Conservation (phyloP, 2,797 vertebrate genomes). For the Echeneis naucrates region DNA sequence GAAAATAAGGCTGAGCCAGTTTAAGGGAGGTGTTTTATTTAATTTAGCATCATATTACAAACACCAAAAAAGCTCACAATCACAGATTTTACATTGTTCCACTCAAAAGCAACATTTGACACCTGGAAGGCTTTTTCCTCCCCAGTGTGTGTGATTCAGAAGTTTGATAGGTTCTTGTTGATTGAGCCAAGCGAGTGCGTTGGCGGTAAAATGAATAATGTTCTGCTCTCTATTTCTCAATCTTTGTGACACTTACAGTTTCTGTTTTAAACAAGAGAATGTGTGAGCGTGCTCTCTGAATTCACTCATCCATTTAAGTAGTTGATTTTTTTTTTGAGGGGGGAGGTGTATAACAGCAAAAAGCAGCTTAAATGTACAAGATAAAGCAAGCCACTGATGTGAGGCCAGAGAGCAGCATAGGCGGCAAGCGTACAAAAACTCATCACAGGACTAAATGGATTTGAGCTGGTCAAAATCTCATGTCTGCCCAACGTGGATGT, state of each 20-base stretch:
- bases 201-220: slow-evolving; percentile 51
- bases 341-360: slow-evolving; percentile 42
- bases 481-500: slow-evolving; percentile 38
- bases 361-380: slow-evolving; percentile 49
- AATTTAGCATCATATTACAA: slow-evolving; percentile 20
- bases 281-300: slow-evolving; percentile 20
- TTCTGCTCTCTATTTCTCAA: slow-evolving; percentile 43
- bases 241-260: slow-evolving; percentile 33
- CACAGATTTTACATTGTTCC: slow-evolving; percentile 29
- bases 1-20: background rate
- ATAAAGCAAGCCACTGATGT: slow-evolving; percentile 34
- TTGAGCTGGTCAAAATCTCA: slow-evolving; percentile 46
- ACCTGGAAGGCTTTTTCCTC: slow-evolving; percentile 22
- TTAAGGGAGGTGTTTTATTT: background rate
- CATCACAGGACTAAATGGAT: slow-evolving; percentile 58
- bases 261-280: slow-evolving; percentile 38
- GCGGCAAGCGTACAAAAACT: slow-evolving; percentile 48
- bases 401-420: slow-evolving; percentile 39
- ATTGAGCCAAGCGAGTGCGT: slow-evolving; percentile 34
- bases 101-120: slow-evolving; percentile 18
- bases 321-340: slow-evolving; percentile 16
- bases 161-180: slow-evolving; percentile 36
- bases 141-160: slow-evolving; percentile 24
- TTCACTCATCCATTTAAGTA: slow-evolving; percentile 42
- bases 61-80: slow-evolving; percentile 1